Base-by-base conservation (phyloP, 2,797 vertebrate genomes). In the Lagodon rhomboides region DNA sequence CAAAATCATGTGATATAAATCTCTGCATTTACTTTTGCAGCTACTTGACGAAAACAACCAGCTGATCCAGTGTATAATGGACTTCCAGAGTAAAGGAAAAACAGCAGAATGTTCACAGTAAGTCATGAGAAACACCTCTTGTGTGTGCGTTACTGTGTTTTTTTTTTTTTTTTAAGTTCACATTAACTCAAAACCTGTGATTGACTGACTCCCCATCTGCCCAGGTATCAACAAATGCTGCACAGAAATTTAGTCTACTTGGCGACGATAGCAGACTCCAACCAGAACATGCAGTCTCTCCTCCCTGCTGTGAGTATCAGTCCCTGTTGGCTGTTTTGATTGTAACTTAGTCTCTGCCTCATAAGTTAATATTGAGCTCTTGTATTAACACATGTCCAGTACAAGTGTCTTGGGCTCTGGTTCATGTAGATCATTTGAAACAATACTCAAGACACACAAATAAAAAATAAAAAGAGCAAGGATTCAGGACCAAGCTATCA, bases 11-110 rank as follows among this genome's bases (percentile, higher is more conserved):
- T 47, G 23, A 62, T 72, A 13, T 62, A 71, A 73, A 81, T 75
- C 15, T 75, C 10, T 74, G 30, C 46, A 5, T 83, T 75, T 70
- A 15, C 61, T 79, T 44, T 84, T 71, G 77, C 95, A 99, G 98
- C 96, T 99, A 94, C 94, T 99, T 94, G 98, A 99, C 94, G 98
- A 99, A 95, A 99, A 99, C 93, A 99, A 99, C 91, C 98, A 99
- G 87, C 96, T 99, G 85, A 99, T 99, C 92, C 98, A 99, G 85
- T 99, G 98, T 94, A 99, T 99, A 94, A 99, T 99, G 98, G 98
- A 99, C 92, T 99, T 98, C 91, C 98, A 99, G 94, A 99, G 98
- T 94, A 99, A 99, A 96, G 98, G 98, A 74, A 99, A 99, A 94
- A 97, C 97, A 1, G 97, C 97, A 64, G 98, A 99, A 91, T 99